Base-by-base conservation (phyloP, 2,888 invertebrate genomes). In the Cheilosia grossa region DNA sequence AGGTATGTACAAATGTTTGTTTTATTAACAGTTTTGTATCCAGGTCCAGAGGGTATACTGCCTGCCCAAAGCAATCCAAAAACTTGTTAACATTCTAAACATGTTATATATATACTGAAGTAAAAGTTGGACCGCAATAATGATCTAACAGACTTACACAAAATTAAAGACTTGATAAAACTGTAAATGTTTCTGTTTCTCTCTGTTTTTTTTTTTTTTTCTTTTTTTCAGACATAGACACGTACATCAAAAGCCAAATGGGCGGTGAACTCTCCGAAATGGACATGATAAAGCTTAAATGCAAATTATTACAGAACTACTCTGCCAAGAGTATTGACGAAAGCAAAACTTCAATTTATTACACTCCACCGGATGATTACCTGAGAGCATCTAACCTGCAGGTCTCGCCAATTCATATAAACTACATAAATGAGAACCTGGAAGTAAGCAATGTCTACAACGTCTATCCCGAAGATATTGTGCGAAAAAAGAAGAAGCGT, bases 311-410 rank as follows among this genome's bases (percentile, higher is more conserved):
- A 64, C 88, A 90, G 44, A 89, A 90, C 78, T 90, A 90, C 85
- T 89, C 91, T 4, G 67, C 88, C 1, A 88, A 88, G 74, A 87
- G 88, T 53, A 80, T 87, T 66, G 88, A 88, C 59, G 94, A 95
- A 87, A 96, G 96, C 91, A 94, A 93, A 90, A 92, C 94, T 88
- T 96, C 96, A 63, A 94, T 97, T 66, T 97, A 97, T 91, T 97
- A 96, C 92, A 97, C 97, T 59, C 97, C 97, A 78, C 91, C 91
- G 40, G 91, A 91, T 88, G 91, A 92, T 51, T 89, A 89, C 72
- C 51, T 89, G 64, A 87, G 88, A 51, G 73, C 82, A 17, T 90
- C 90, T 7, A 89, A 90, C 87, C 88, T 93, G 75, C 93, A 93
- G 82, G 89, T 89, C 27, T 89, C 92, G 30, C 90, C 89, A 81